Conservation (phyloP, 1,140 invertebrate genomes). For the Brachystomella parvula region DNA sequence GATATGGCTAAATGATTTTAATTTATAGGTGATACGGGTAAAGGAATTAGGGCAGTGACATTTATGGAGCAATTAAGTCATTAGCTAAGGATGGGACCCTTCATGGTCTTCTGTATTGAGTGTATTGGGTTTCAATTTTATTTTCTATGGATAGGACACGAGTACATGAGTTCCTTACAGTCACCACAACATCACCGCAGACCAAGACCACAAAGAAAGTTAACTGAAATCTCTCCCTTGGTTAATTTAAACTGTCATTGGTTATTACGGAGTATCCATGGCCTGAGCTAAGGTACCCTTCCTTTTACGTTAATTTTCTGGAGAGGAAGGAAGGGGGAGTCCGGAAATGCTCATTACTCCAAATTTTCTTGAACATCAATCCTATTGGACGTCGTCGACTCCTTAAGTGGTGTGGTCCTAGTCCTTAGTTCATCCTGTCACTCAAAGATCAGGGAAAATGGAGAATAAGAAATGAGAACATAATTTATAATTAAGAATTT, state of each 20-base stretch:
- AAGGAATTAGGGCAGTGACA: conserved; percentile 5
- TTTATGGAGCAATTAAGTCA: conserved; percentile 20
- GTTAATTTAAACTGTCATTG: too few relatives aligned
- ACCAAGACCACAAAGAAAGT: too few relatives aligned
- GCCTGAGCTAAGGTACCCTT: neutral
- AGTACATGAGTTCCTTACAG: too few relatives aligned
- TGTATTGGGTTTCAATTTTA: too few relatives aligned
- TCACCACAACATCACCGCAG: too few relatives aligned
- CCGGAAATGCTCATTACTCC: conserved; percentile 28
- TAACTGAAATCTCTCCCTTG: too few relatives aligned
- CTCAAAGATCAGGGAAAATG: neutral
- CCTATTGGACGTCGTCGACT: conserved; percentile 9
- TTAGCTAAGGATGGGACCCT: conserved; percentile 5
- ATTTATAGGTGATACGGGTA: conserved; percentile 3
- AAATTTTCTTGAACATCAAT: conserved; percentile 30
- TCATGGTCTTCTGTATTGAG: neutral
- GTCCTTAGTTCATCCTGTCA: too few relatives aligned
- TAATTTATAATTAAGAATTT: too few relatives aligned
- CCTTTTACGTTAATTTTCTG: neutral
- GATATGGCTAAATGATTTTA: conserved; percentile 2
- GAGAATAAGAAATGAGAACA: neutral
- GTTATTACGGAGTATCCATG: conserved; percentile 7
- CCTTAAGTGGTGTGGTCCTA: too few relatives aligned
- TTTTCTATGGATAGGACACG: too few relatives aligned
- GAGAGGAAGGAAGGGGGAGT: neutral